Conservation (phyloP, 2,113 vertebrate genomes). For the Isurus oxyrinchus region DNA sequence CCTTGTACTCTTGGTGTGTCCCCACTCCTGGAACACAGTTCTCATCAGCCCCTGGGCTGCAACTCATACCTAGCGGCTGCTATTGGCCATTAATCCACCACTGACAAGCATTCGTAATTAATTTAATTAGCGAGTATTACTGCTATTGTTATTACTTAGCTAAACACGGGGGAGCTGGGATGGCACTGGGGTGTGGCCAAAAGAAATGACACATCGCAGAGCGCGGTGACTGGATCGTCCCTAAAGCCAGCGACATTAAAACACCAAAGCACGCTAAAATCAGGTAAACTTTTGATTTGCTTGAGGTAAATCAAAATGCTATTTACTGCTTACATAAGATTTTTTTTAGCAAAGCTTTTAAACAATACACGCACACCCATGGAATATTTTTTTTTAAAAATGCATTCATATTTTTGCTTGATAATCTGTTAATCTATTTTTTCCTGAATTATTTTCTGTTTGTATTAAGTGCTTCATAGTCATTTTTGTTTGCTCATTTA, state of each 20-base stretch:
- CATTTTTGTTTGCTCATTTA: background rate
- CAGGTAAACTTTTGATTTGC: slow-evolving; percentile 36
- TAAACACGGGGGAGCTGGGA: slow-evolving; percentile 68
- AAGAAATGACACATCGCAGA: slow-evolving; percentile 50
- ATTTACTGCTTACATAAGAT: background rate
- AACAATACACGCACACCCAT: background rate
- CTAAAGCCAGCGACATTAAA: slow-evolving; percentile 9
- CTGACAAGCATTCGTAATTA: slow-evolving; percentile 88
- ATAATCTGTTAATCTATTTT: background rate
- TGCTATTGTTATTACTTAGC: slow-evolving; percentile 75
- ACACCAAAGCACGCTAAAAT: slow-evolving; percentile 31
- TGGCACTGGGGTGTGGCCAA: slow-evolving; percentile 71
- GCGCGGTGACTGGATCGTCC: slow-evolving; percentile 34
- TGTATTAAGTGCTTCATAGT: background rate
- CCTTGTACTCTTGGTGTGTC: slow-evolving; percentile 69
- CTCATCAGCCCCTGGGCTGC: slow-evolving; percentile 52
- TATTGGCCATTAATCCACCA: slow-evolving; percentile 77
- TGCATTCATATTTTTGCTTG: background rate
- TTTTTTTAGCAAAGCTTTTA: background rate
- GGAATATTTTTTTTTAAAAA: background rate
- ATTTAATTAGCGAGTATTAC: slow-evolving; percentile 83
- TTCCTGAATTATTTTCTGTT: background rate
- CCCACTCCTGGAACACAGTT: slow-evolving; percentile 56
- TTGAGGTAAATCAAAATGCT: slow-evolving; percentile 9
- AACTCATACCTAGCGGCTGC: slow-evolving; percentile 53